phyloP scores from a whole-genome alignment of 2,113 vertebrate genomes.

The Siniperca knerii region DNA sequence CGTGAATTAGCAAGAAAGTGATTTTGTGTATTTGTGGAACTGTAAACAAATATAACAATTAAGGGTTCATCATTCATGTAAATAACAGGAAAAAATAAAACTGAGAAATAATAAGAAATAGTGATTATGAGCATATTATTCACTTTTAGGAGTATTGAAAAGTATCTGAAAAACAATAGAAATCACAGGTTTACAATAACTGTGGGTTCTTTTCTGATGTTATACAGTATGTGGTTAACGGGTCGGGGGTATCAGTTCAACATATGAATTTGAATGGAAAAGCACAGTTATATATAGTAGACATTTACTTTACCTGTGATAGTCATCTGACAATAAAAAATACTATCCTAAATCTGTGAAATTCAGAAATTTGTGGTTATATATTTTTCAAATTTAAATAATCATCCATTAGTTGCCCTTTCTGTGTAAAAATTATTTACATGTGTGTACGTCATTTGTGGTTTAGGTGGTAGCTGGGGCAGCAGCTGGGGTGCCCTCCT shows the following conservation, averaged over 20 bases:
- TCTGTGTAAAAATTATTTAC: constrained; percentile 64
- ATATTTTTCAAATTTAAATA: constrained; percentile 14
- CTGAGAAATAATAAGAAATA: constrained; percentile 4
- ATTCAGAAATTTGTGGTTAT: constrained; percentile 38
- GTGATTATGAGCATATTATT: constrained; percentile 24
- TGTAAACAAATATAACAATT: constrained; percentile 37
- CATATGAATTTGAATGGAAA: constrained; percentile 17
- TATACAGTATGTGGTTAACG: background rate
- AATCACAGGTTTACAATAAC: constrained; percentile 3
- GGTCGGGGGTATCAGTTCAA: background rate
- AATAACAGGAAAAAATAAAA: constrained; percentile 15
- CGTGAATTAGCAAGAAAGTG: constrained; percentile 9
- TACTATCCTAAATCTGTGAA: constrained; percentile 36
- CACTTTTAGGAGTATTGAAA: background rate
- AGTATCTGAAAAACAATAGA: background rate
- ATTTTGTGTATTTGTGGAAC: constrained; percentile 21
- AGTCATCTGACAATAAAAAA: constrained; percentile 52
- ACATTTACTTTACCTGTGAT: constrained; percentile 14
- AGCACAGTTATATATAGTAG: background rate
- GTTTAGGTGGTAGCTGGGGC: constrained; percentile 60
- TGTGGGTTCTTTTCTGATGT: constrained; percentile 1
- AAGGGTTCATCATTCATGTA: constrained; percentile 14
- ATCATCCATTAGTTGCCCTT: constrained; percentile 23
- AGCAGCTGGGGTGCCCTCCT: constrained; percentile 54
- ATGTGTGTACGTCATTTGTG: constrained; percentile 29